Evolutionary conservation across 2,113 vertebrate genomes (phyloP).

Genomic region (Eira barbara): DNA sequence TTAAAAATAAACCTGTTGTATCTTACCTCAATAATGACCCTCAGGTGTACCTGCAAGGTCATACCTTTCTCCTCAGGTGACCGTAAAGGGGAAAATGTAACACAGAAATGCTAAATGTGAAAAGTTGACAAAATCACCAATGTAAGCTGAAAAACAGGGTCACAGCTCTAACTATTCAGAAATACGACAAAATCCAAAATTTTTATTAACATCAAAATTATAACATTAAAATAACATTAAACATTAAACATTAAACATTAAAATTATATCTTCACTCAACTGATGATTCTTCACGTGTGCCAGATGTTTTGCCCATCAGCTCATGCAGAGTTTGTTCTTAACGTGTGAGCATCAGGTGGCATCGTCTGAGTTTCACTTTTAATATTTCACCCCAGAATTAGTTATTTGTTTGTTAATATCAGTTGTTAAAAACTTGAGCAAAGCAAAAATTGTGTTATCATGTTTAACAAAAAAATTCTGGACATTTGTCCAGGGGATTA

Average conservation of each 20-base stretch:
- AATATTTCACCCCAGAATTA: not conserved
- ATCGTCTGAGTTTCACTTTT: not conserved
- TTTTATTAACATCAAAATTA: not conserved
- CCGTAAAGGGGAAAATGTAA: not conserved
- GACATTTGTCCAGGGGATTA: not conserved
- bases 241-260: too few relatives aligned
- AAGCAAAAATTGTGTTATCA: not conserved
- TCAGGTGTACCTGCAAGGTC: not conserved
- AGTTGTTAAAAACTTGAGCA: not conserved
- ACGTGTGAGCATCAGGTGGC: not conserved
- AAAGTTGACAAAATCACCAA: not conserved
- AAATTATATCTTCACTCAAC: not conserved
- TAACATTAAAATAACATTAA: too few relatives aligned
- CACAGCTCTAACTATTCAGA: not conserved
- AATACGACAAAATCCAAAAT: not conserved
- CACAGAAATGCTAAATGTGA: not conserved
- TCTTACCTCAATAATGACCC: not conserved
- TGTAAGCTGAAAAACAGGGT: not conserved
- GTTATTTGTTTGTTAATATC: not conserved
- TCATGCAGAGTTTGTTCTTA: not conserved
- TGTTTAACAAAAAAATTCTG: not conserved
- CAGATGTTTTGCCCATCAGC: not conserved
- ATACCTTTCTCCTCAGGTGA: not conserved
- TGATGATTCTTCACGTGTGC: not conserved
- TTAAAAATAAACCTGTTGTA: not conserved